A percentile compares a stretch with the other conserved stretches of the same genome.
These are phyloP conservation scores for Machimus atricapillus DNA, from an alignment of 2,888 invertebrate genomes.

Conservation along the genomic window DNA sequence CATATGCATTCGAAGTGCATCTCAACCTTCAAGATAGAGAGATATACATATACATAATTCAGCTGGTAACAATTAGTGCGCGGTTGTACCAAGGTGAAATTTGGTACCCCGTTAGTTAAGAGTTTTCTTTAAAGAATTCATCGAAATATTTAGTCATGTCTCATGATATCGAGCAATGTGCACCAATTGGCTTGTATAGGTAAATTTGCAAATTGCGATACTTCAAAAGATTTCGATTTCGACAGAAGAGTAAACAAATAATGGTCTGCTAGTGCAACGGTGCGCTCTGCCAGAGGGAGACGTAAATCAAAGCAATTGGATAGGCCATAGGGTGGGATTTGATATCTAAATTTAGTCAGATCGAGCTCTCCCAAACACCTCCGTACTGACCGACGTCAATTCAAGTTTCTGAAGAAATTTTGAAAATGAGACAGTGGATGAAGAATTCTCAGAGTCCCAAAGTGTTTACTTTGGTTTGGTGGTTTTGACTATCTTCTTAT, in stretches of 20 bases:
- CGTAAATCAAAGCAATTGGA: constrained; percentile 26
- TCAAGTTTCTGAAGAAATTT: neutral
- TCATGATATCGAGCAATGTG: neutral
- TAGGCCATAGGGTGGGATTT: neutral
- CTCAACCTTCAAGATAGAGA: neutral
- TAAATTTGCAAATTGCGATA: neutral
- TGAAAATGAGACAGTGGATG: neutral
- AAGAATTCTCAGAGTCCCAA: neutral
- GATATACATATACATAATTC: neutral
- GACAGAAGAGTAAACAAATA: neutral
- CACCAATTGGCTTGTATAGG: neutral
- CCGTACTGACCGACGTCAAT: constrained; percentile 18
- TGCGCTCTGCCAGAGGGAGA: neutral
- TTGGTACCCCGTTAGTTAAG: neutral
- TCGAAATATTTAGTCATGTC: neutral
- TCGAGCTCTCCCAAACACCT: neutral
- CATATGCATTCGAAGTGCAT: neutral
- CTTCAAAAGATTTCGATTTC: constrained; percentile 15
- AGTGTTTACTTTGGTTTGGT: neutral
- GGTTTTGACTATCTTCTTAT: neutral
- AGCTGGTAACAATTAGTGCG: neutral
- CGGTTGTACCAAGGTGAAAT: neutral
- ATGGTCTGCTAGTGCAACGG: neutral
- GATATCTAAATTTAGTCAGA: constrained; percentile 9
- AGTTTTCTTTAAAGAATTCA: neutral